Base-by-base conservation (phyloP, 2,113 vertebrate genomes). In the Hymenochirus boettgeri region DNA sequence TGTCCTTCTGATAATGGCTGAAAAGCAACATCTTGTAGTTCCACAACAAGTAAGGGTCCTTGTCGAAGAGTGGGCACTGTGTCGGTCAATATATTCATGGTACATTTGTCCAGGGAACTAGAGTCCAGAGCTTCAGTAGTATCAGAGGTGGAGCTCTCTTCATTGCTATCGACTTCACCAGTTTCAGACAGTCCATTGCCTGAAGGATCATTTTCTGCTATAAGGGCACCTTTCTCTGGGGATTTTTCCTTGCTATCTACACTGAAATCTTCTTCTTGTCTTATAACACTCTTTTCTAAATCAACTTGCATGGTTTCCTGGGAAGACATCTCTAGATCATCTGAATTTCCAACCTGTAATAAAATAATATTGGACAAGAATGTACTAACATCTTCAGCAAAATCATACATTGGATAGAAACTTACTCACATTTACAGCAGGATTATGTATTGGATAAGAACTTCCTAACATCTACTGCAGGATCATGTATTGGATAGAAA, bases 21-120 rank as follows among this genome's bases (percentile, higher is more conserved):
- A 47, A 83, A 79, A 23, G 86, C 75, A 70, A 81, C 82, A 57
- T 85, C 79, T 29, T 89, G 83, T 2, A 91, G 72, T 82, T 86
- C 86, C 24, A 87, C 84, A 37, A 82, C 75, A 59, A 84, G 70
- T 48, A 83, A 65, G 59, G 83, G 76, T 13, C 86, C 80, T 73
- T 88, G 88, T 59, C 72, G 71, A 70, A 85, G 76, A 48, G 80
- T 53, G 52, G 77, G 87, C 61, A 79, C 83, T 0, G 73, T 71
- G 35, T 85, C 86, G 1, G 80, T 57, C 3, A 70, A 75, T 4
- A 69, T 66, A 7, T 86, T 84, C 22, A 86, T 79, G 9, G 71
- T 77, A 60, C 80, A 82, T n/a, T 84, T 81, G 71, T 88, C 84
- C 57, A 80, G 0, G 0, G 81, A 82, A 17, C 81, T 79, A 24